A percentile compares a stretch with the other conserved stretches of the same genome.
Evolutionary conservation across 2,113 vertebrate genomes (phyloP).

Genomic region (Mugil cephalus): DNA sequence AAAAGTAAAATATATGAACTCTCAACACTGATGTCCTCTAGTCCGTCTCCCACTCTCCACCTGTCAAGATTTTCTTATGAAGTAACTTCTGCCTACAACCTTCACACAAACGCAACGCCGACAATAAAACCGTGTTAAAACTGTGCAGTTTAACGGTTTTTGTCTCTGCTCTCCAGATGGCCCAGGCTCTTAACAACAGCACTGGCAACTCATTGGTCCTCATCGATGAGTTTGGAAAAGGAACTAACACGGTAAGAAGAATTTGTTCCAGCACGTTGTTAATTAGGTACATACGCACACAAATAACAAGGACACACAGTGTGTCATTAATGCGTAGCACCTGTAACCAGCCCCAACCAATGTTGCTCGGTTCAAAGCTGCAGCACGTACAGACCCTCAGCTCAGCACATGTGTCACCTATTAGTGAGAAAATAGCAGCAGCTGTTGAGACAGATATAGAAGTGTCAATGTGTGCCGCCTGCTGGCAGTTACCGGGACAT

Average conservation of each 20-base stretch:
- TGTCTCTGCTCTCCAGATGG: constrained; percentile 82
- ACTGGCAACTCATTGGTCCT: constrained; percentile 93
- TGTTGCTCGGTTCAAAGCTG: constrained; percentile 33
- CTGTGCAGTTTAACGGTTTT: constrained; percentile 28
- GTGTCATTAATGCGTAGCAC: constrained; percentile 33
- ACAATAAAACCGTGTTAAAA: constrained; percentile 22
- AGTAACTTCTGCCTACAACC: constrained; percentile 85
- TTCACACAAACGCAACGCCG: constrained; percentile 22
- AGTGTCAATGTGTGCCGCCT: constrained; percentile 26
- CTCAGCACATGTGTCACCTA: constrained; percentile 44
- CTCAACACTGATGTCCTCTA: constrained; percentile 83
- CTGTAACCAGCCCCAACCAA: constrained; percentile 33
- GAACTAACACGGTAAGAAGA: constrained; percentile 92
- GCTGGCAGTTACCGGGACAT: constrained; percentile 2
- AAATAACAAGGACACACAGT: constrained; percentile 27
- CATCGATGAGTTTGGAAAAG: constrained; percentile 98
- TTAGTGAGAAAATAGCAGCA: constrained; percentile 44
- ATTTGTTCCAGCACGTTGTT: constrained; percentile 26
- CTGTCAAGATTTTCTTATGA: constrained; percentile 88
- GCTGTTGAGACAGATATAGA: constrained; percentile 31
- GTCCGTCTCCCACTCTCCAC: constrained; percentile 88
- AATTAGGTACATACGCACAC: constrained; percentile 32
- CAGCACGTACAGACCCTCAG: constrained; percentile 28
- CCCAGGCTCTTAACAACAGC: constrained; percentile 92
- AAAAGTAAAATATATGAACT: constrained; percentile 85